A percentile compares a stretch with the other conserved stretches of the same genome.
These are phyloP conservation scores for Macquaria ambigua DNA, from an alignment of 2,113 vertebrate species.

Conservation along the genomic window DNA sequence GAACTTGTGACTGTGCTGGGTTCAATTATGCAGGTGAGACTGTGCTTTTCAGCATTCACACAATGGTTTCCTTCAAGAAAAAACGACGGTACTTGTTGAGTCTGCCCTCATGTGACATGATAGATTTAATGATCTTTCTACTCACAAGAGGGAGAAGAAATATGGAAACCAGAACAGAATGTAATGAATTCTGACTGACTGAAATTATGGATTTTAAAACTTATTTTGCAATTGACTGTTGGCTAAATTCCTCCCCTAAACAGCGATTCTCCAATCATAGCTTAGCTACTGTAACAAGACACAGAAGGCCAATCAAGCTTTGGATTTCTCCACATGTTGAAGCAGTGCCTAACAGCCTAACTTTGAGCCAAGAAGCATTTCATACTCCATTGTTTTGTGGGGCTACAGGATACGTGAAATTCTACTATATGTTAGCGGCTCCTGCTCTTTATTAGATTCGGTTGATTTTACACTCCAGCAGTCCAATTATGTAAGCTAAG, in stretches of 20 bases:
- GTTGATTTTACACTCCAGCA: not conserved
- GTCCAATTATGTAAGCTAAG: too few relatives aligned
- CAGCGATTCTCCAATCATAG: not conserved
- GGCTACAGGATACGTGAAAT: not conserved
- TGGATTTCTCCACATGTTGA: not conserved
- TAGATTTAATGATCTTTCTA: slow-evolving; percentile 32
- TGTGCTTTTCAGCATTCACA: slow-evolving; percentile 8
- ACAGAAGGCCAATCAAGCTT: not conserved
- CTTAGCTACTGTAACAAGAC: not conserved
- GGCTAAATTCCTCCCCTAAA: not conserved
- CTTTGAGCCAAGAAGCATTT: not conserved
- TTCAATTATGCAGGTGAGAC: slow-evolving; percentile 25
- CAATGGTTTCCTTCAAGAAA: not conserved
- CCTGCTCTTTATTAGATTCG: not conserved
- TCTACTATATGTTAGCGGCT: not conserved
- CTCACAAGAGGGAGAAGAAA: slow-evolving; percentile 12
- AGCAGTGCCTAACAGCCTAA: too few relatives aligned
- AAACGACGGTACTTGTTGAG: not conserved
- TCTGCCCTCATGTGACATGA: slow-evolving; percentile 1
- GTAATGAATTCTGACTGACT: not conserved
- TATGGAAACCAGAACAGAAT: not conserved
- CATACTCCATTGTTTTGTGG: not conserved
- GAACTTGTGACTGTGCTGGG: not conserved
- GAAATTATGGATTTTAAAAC: not conserved
- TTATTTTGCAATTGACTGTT: not conserved